Evolutionary conservation across 2,113 vertebrate genomes (phyloP).

Genomic region (Rhegmatorhina hoffmannsi): DNA sequence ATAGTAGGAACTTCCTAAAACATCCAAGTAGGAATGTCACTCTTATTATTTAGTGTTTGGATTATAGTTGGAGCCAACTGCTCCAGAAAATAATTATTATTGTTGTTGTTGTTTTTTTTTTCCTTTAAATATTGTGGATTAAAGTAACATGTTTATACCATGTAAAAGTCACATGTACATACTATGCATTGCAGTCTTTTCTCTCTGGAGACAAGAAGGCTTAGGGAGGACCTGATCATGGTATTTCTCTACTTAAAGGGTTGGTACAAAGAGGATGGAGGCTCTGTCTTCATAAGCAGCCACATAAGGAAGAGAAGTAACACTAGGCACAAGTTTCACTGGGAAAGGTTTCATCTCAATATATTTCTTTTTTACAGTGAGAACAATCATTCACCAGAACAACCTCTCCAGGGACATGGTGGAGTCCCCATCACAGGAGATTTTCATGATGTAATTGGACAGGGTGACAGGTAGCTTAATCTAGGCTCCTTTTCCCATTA

Average conservation of each 20-base stretch:
- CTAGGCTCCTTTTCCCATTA: not conserved
- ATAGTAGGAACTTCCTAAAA: not conserved
- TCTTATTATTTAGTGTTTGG: not conserved
- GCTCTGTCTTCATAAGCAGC: not conserved
- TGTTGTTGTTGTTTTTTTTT: too few relatives aligned
- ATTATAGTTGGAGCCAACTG: not conserved
- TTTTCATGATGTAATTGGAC: not conserved
- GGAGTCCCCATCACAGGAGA: rapidly evolving
- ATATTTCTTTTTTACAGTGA: not conserved
- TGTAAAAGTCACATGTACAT: not conserved
- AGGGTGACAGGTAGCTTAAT: not conserved
- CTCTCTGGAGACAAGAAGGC: not conserved
- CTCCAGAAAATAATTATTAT: not conserved
- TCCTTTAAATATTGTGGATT: not conserved
- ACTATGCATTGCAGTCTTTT: rapidly evolving
- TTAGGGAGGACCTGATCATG: rapidly evolving
- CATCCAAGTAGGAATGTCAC: not conserved
- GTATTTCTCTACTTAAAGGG: not conserved
- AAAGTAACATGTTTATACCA: rapidly evolving
- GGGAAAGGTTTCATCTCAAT: not conserved
- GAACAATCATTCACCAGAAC: not conserved
- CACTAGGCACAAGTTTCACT: not conserved
- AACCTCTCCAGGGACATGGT: not conserved
- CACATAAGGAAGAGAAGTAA: not conserved
- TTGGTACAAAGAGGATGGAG: not conserved